These are phyloP conservation scores for Oedothorax gibbosus DNA, from an alignment of 1,140 invertebrate genomes.

Conservation along the genomic window DNA sequence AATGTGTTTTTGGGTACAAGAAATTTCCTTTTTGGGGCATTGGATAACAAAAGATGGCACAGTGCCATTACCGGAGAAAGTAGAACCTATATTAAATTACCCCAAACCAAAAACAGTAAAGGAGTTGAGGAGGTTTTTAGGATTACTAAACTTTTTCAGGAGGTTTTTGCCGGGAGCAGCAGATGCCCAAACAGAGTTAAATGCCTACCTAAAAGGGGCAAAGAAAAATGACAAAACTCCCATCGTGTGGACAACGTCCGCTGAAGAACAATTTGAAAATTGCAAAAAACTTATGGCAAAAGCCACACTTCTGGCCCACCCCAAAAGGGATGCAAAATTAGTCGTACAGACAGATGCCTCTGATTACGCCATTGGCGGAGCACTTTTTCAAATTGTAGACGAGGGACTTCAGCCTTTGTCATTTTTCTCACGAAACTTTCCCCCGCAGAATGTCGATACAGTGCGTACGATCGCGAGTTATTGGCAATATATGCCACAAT, in stretches of 20 bases:
- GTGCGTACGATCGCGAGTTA: conserved; percentile 31
- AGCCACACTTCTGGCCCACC: conserved; percentile 44
- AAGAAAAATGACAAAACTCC: conserved; percentile 67
- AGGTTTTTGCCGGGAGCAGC: conserved; percentile 29
- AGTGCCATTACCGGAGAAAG: too few species aligned
- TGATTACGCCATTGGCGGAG: conserved; percentile 43
- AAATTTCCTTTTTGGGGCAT: too few species aligned
- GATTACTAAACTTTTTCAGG: conserved; percentile 64
- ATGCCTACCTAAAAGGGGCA: conserved; percentile 66
- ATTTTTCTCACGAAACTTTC: conserved; percentile 42
- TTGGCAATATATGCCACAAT: conserved; percentile 23
- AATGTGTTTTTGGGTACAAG: too few species aligned
- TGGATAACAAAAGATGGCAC: too few species aligned
- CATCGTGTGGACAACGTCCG: conserved; percentile 65
- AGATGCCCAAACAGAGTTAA: conserved; percentile 63
- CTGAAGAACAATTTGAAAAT: conserved; percentile 66
- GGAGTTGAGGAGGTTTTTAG: conserved; percentile 67
- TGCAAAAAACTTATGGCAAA: conserved; percentile 64
- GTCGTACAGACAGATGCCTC: conserved; percentile 54
- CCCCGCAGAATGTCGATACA: not conserved
- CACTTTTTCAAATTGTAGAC: conserved; percentile 34
- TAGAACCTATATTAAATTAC: too few species aligned
- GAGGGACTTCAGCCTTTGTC: conserved; percentile 51
- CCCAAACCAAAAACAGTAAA: too few species aligned
- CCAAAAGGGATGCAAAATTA: conserved; percentile 24